Conservation (phyloP, 2,797 vertebrate genomes). For the Cichlasoma orientale region DNA sequence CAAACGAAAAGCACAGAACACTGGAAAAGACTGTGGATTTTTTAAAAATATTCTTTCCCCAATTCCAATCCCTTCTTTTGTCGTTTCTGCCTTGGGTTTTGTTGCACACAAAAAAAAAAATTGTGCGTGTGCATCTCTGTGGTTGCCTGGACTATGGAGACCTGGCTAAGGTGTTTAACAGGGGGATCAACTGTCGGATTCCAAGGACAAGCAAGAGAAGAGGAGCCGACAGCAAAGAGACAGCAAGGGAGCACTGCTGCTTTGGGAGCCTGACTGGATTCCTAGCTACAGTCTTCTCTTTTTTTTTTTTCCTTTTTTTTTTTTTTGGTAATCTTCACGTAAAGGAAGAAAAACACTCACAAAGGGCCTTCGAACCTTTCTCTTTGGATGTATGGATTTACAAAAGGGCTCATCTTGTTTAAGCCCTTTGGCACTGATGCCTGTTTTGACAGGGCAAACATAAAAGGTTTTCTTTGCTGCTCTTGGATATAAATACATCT, state of each 20-base stretch:
- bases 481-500: slow-evolving; percentile 78
- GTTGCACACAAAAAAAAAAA: slow-evolving; percentile 44
- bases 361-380: slow-evolving; percentile 74
- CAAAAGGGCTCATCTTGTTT: slow-evolving; percentile 75
- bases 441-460: slow-evolving; percentile 76
- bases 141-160: slow-evolving; percentile 83
- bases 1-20: slow-evolving; percentile 71
- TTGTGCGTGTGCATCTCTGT: slow-evolving; percentile 53
- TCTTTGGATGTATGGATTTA: slow-evolving; percentile 83
- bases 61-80: slow-evolving; percentile 41
- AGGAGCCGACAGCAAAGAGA: slow-evolving; percentile 73
- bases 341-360: slow-evolving; percentile 67
- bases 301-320: slow-evolving; percentile 22
- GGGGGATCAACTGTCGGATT: slow-evolving; percentile 83
- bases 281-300: slow-evolving; percentile 64
- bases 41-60: slow-evolving; percentile 48
- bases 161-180: slow-evolving; percentile 76
- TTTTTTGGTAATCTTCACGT: slow-evolving; percentile 30
- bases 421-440: slow-evolving; percentile 74
- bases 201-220: slow-evolving; percentile 89
- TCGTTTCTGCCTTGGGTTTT: slow-evolving; percentile 51
- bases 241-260: slow-evolving; percentile 83
- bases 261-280: slow-evolving; percentile 84
- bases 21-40: slow-evolving; percentile 76
- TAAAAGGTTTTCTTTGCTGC: slow-evolving; percentile 72